Evolutionary conservation across 2,888 invertebrate genomes (phyloP).

Genomic region (Synergus gifuensis): DNA sequence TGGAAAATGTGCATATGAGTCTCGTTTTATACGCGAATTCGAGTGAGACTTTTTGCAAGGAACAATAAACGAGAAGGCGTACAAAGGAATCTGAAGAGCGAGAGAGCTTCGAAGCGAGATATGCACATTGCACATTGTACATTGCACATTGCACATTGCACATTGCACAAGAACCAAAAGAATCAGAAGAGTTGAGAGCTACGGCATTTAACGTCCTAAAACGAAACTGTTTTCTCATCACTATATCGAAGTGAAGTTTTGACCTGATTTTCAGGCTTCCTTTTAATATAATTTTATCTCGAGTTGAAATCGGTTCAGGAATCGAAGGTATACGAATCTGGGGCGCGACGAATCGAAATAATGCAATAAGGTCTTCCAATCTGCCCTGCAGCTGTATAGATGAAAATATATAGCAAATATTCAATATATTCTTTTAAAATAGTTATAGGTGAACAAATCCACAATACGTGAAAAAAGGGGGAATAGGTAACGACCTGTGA

Average conservation of each 20-base stretch:
- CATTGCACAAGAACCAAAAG: constrained; percentile 45
- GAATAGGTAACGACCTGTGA: too few relatives aligned
- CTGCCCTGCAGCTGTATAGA: constrained; percentile 39
- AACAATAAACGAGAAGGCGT: constrained; percentile 59
- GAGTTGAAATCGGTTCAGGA: constrained; percentile 14
- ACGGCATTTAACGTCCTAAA: constrained; percentile 63
- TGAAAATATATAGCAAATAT: neutral
- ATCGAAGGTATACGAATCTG: constrained; percentile 45
- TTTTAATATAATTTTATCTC: constrained; percentile 57
- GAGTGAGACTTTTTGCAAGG: constrained; percentile 56
- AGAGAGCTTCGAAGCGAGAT: constrained; percentile 46
- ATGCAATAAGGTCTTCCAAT: constrained; percentile 45
- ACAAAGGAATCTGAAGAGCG: constrained; percentile 59
- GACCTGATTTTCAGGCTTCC: constrained; percentile 59
- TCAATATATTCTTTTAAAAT: too few relatives aligned
- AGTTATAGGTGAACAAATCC: too few relatives aligned
- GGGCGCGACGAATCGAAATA: constrained; percentile 41
- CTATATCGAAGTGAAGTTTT: constrained; percentile 61
- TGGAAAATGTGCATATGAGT: constrained; percentile 45
- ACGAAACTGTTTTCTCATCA: constrained; percentile 57
- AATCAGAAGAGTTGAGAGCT: constrained; percentile 43
- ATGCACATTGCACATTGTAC: constrained; percentile 12
- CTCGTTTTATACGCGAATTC: constrained; percentile 49
- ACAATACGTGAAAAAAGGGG: too few relatives aligned
- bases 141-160: neutral